These are phyloP conservation scores for Pleuronectes platessa DNA, from an alignment of 2,113 vertebrate genomes.

Conservation along the genomic window DNA sequence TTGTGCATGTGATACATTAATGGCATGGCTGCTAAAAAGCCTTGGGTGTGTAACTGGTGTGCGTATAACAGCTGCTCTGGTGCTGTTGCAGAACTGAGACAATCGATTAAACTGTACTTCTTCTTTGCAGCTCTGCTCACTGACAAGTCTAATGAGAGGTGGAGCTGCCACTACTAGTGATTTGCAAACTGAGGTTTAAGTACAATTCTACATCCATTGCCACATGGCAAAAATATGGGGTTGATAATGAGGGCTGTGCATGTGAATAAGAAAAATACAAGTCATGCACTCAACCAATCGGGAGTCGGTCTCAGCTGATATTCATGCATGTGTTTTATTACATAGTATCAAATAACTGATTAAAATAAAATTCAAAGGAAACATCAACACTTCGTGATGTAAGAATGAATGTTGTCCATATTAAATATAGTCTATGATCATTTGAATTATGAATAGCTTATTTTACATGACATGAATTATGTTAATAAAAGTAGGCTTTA, in stretches of 20 bases:
- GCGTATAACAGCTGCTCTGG: not conserved
- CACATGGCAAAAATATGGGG: not conserved
- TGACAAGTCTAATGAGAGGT: not conserved
- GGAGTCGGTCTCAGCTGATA: too few species aligned
- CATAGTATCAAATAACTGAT: too few species aligned
- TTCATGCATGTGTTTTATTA: too few species aligned
- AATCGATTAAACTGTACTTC: not conserved
- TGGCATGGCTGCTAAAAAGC: not conserved
- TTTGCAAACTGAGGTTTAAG: not conserved
- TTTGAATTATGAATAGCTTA: too few species aligned
- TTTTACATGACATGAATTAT: too few species aligned
- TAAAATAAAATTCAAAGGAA: too few species aligned
- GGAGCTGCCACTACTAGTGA: not conserved
- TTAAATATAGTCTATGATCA: too few species aligned
- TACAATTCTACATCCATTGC: not conserved
- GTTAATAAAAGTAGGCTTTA: too few species aligned
- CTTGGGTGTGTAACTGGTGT: not conserved
- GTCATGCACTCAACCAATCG: too few species aligned
- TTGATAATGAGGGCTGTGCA: not conserved
- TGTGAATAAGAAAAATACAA: not conserved
- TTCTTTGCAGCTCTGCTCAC: not conserved
- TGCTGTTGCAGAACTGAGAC: not conserved
- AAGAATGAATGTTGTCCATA: too few species aligned
- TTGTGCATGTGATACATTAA: not conserved
- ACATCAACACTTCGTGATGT: too few species aligned